These are phyloP conservation scores for Chloroceryle amazona DNA, from an alignment of 2,797 vertebrate species.

Conservation along the genomic window DNA sequence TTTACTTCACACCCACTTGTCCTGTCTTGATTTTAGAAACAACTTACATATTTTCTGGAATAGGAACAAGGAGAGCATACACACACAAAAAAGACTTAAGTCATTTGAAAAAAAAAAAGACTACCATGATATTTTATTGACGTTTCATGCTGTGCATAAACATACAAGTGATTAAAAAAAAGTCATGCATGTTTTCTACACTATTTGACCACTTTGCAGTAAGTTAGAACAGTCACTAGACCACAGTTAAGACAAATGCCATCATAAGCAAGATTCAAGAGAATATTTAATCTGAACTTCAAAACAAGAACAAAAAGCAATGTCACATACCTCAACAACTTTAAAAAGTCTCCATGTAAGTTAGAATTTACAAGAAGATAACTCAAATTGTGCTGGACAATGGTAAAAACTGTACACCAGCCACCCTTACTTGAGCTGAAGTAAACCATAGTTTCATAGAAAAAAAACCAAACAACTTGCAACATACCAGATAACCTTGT, in stretches of 20 bases:
- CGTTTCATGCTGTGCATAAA: constrained; percentile 76
- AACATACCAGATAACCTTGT: not conserved
- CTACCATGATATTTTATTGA: constrained; percentile 80
- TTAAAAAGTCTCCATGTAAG: constrained; percentile 58
- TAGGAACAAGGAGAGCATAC: not conserved
- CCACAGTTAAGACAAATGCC: constrained; percentile 78
- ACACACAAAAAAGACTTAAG: not conserved
- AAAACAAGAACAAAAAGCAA: constrained; percentile 69
- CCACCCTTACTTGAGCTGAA: constrained; percentile 65
- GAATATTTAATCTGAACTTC: constrained; percentile 69
- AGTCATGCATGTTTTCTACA: constrained; percentile 74
- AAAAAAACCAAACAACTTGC: not conserved
- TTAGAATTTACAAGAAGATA: constrained; percentile 35
- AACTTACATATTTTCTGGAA: not conserved
- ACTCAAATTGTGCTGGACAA: constrained; percentile 35
- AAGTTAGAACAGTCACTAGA: constrained; percentile 72
- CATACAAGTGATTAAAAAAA: constrained; percentile 70
- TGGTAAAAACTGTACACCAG: constrained; percentile 54
- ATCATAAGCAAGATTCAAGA: constrained; percentile 71
- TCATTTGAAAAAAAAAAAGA: constrained; percentile 14
- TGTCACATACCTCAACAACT: constrained; percentile 62
- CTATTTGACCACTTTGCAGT: constrained; percentile 65
- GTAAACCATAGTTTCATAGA: constrained; percentile 57
- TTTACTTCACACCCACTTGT: not conserved
- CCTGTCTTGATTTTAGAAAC: not conserved